Conservation (phyloP, 1,140 invertebrate species). For the Magallana gigas region DNA sequence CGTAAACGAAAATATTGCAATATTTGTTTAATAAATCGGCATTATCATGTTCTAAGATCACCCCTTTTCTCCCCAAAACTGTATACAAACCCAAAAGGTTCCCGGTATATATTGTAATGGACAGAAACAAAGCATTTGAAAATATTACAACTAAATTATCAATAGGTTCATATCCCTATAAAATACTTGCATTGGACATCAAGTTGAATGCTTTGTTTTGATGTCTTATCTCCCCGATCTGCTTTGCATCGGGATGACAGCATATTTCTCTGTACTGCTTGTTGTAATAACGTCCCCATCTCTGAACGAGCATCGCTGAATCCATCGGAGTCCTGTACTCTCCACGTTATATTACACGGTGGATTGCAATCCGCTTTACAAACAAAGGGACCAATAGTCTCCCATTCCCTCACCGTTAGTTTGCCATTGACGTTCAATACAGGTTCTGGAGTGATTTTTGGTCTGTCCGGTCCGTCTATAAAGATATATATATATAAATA, state of each 20-base stretch:
- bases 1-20: too few species aligned
- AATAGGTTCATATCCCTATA: too few species aligned
- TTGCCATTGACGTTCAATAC: background rate
- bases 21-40: background rate
- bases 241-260: background rate
- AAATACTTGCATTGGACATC: background rate
- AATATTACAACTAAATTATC: too few species aligned
- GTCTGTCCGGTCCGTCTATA: background rate
- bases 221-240: background rate
- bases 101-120: too few species aligned
- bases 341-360: background rate
- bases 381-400: background rate
- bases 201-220: background rate
- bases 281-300: background rate
- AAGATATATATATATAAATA: background rate
- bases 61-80: too few species aligned
- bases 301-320: background rate
- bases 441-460: background rate
- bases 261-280: background rate
- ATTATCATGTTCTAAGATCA: background rate
- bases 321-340: background rate
- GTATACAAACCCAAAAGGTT: too few species aligned
- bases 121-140: too few species aligned
- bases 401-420: background rate
- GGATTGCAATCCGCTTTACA: background rate